Percentiles rank a stretch among this genome's conserved stretches.
phyloP scores from a whole-genome alignment of 2,113 vertebrate species.

The Spea bombifrons region DNA sequence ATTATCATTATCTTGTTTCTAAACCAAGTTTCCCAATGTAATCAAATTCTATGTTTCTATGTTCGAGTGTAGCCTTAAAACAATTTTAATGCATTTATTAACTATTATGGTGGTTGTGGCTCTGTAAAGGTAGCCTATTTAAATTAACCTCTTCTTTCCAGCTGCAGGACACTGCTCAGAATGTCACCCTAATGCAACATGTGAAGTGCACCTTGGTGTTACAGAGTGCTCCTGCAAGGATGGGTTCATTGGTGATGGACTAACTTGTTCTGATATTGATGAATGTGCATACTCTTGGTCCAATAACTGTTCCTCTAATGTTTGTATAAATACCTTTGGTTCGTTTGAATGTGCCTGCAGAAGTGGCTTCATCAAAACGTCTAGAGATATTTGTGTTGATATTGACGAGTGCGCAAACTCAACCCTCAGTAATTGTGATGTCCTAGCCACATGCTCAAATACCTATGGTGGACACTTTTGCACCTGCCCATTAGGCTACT shows the following conservation, averaged over 20 bases:
- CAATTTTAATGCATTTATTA: not conserved
- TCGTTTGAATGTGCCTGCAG: constrained; percentile 44
- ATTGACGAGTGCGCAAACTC: constrained; percentile 48
- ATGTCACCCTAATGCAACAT: constrained; percentile 49
- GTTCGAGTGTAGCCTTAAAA: not conserved
- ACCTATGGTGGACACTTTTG: constrained; percentile 47
- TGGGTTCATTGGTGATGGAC: constrained; percentile 54
- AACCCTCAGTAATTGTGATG: constrained; percentile 42
- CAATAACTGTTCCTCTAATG: constrained; percentile 35
- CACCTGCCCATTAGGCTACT: constrained; percentile 45
- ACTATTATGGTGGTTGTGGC: not conserved
- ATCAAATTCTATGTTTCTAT: not conserved
- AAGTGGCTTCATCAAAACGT: constrained; percentile 3
- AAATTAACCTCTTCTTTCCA: not conserved
- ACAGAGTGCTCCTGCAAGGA: constrained; percentile 45
- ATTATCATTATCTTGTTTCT: not conserved
- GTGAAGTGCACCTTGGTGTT: not conserved
- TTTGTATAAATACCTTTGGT: constrained; percentile 46
- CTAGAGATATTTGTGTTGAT: constrained; percentile 32
- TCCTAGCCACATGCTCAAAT: constrained; percentile 53
- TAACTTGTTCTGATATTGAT: constrained; percentile 49
- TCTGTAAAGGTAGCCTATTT: not conserved
- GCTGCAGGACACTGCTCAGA: constrained; percentile 48
- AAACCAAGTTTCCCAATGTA: not conserved
- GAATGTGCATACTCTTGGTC: constrained; percentile 18